Conservation (phyloP, 2,888 invertebrate species). For the Xanthorhoe spadicearia region DNA sequence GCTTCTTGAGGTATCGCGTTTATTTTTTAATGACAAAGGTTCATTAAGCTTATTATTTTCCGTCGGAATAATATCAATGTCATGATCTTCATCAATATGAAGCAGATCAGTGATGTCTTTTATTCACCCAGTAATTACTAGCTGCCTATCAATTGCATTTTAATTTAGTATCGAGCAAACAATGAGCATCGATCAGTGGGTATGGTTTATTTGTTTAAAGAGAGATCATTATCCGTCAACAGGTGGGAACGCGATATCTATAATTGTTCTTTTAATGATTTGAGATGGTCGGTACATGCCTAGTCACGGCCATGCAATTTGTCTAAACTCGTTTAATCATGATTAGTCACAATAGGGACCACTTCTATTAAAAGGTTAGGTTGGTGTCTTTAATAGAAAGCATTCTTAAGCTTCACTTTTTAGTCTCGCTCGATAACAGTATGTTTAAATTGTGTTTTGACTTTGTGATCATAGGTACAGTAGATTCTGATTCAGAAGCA, state of each 20-base stretch:
- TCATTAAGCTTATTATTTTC: constrained; percentile 17
- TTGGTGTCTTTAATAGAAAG: constrained; percentile 71
- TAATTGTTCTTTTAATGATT: constrained; percentile 85
- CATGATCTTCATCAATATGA: constrained; percentile 11
- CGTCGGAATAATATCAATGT: constrained; percentile 9
- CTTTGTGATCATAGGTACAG: constrained; percentile 9
- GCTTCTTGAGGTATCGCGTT: not conserved
- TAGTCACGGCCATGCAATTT: constrained; percentile 85
- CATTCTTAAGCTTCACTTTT: constrained; percentile 47
- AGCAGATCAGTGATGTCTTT: constrained; percentile 29
- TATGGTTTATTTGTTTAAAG: constrained; percentile 78
- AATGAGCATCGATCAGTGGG: constrained; percentile 58
- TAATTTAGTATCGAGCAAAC: constrained; percentile 51
- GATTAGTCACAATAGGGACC: constrained; percentile 83
- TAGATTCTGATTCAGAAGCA: not conserved
- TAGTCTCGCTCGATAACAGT: constrained; percentile 20
- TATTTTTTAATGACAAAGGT: constrained; percentile 4
- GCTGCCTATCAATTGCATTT: constrained; percentile 54
- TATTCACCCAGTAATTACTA: constrained; percentile 24
- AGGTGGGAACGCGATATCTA: constrained; percentile 83
- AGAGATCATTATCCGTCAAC: constrained; percentile 80
- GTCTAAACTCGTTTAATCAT: constrained; percentile 85
- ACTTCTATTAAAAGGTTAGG: constrained; percentile 78
- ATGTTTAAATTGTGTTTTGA: constrained; percentile 18
- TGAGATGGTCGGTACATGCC: constrained; percentile 78